Base-by-base conservation (phyloP, 2,113 vertebrate genomes). In the Piaya cayana region DNA sequence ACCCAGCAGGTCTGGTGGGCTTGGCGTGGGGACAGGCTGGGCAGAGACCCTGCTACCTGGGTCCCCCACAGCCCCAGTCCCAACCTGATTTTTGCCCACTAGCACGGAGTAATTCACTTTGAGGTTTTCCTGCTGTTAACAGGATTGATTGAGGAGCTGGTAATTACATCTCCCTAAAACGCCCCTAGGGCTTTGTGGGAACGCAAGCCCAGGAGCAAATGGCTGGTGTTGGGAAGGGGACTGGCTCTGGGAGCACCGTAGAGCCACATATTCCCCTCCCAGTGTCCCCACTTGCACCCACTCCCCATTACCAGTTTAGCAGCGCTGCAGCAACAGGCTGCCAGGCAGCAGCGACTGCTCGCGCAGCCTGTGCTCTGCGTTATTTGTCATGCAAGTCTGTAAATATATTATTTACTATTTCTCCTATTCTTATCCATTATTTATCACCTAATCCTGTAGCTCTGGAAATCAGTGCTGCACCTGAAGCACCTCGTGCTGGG, bases 351-450 rank as follows among this genome's bases (percentile, higher is more conserved):
- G 37, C 5, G 2, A 32, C 37, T 3, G 8, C 47, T 42, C 8
- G 8, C 6, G 25, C 74, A 34, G 32, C 56, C 60, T 37, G 12
- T 15, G 74, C 84, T 72, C 4, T 0, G 5, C 19, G 50, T 9
- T 62, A 90, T 83, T 90, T 79, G 75, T 96, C 74, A 94, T 79
- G 87, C 92, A 84, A 74, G 15, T n/a, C 79, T 55, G 69, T 91
- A 96, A 96, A 96, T 96, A 74, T 50, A 96, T 96, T 91, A 96
- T 96, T 97, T 94, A 95, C 79, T 29, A 59, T 96, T 96, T 80
- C 85, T 64, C 69, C 47, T 52, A 92, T 95, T 90, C 93, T 71
- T 91, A 86, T 90, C 77, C 78, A 93, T 97, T 97, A 97, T 97
- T 96, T 95, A 97, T 92, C 90, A 83, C 67, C 55, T 85, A 50